Evolutionary conservation across 2,113 vertebrate genomes (phyloP), one percentile per base, ranked within the genome.

Genomic region (Periophthalmus modestus): DNA sequence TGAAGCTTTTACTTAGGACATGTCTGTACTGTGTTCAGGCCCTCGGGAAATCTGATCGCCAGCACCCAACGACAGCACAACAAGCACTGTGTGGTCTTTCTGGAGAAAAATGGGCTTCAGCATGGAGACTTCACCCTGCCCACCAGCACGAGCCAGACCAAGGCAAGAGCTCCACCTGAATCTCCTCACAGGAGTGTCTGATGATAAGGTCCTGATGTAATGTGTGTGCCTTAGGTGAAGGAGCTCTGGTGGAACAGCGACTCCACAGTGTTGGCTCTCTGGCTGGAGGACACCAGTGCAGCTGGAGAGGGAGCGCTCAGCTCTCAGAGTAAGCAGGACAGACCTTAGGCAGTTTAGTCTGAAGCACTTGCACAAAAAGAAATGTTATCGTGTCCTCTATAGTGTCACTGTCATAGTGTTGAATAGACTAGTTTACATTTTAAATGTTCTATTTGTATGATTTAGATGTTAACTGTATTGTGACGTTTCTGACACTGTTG

Each of bases 21-120:
- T 23, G n/a, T 28, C 28, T 59, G 23, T 19, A 0, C 33, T 52
- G 0, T 73, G 82, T 74, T 83, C 86, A 99, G 97, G 78, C 96
- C 97, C 0, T 98, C 97, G 0, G 97, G 98, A 58, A 96, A 94
- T 78, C 82, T 99, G 77, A 96, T 99, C 54, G 95, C 96, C 11
- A 95, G 94, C 69, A 95, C 95, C 0, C 97, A 96, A 82, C 93
- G 95, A 52, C 98, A 95, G 68, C 94, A 93, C 71, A 98, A 98
- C 88, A 96, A 96, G 73, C 93, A 97, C 58, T 95, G 96, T 18
- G 94, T 99, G 79, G 93, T 99, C 70, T 99, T 99, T 88, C 78
- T 99, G 92, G 98, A 99, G 90, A 98, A 96, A 92, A 99, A 99
- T 39, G 98, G 98, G 18, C 96, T 99, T 69, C 93, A 97, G 82